Base-by-base conservation (phyloP, 1,140 invertebrate genomes). In the Platorchestia sp. region DNA sequence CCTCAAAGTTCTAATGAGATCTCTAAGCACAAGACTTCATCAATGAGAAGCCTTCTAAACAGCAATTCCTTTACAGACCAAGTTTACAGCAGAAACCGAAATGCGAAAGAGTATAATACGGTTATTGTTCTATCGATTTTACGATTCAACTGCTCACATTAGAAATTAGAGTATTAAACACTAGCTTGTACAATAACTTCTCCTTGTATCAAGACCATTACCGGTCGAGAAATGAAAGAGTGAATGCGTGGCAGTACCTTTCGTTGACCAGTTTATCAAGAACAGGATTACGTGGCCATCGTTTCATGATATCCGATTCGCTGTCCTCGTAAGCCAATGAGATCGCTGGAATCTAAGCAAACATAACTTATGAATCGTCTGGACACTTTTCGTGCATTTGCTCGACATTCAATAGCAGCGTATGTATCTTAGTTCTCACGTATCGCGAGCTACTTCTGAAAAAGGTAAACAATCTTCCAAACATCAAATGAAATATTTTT, bases 251-350 rank as follows among this genome's bases (percentile, higher is more conserved):
- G 27, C 10, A 96, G 98, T 98, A 98, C 98, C 99, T 99, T 98
- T 98, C 98, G 98, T 99, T 99, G 97, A 99, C 99, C 97, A 99
- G 98, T 98, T 99, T 99, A 98, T 99, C 99, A 97, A 98, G 98
- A 97, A 98, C 98, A 97, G 99, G 99, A 98, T 99, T 98, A 97
- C 99, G 98, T 96, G 99, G 99, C 98, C 98, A 98, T 97, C 99
- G 98, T 98, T 99, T 99, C 99, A 99, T 99, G 97, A 99, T 99
- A 98, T 99, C 99, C 97, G 98, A 98, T 98, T 99, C 99, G 97
- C 99, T 98, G 97, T 98, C 98, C 98, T 99, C 99, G 98, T 99
- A 99, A 97, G 99, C 99, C 98, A 99, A 98, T 97, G 99, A 99
- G 98, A 99, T 99, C 98, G 99, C 99, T 97, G 99, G 99, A 97